phyloP scores from a whole-genome alignment of 2,797 vertebrate species.

The Anguilla anguilla region DNA sequence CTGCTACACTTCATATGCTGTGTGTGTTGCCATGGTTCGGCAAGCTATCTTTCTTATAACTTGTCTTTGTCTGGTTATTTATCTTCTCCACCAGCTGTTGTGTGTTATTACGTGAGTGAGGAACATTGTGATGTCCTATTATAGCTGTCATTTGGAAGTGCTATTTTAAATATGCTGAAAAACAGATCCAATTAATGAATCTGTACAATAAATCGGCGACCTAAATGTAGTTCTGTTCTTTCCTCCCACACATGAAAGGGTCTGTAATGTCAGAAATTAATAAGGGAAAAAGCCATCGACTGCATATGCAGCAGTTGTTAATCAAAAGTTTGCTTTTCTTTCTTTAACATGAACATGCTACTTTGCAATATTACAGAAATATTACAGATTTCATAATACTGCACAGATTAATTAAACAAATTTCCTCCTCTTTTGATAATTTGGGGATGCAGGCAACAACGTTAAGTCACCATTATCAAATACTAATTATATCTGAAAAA shows the following conservation, averaged over 20 bases:
- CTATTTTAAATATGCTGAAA: not conserved
- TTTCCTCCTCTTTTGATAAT: not conserved
- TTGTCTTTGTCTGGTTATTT: not conserved
- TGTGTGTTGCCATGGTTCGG: too few relatives aligned
- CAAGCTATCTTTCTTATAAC: too few relatives aligned
- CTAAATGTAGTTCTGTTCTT: not conserved
- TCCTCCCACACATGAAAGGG: not conserved
- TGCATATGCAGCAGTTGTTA: not conserved
- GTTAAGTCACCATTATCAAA: not conserved
- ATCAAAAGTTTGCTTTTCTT: not conserved
- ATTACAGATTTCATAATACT: not conserved
- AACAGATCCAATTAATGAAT: not conserved
- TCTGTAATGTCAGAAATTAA: not conserved
- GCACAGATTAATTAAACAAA: not conserved
- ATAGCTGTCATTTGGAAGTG: not conserved
- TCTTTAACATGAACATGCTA: not conserved
- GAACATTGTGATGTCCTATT: not conserved
- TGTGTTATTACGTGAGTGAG: not conserved
- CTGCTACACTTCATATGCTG: too few relatives aligned
- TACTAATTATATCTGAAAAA: not conserved
- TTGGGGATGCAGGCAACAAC: not conserved
- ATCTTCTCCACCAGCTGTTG: not conserved
- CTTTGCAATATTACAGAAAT: not conserved
- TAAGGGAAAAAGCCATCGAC: not conserved
- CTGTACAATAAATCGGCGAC: not conserved